These are phyloP conservation scores for Colius striatus DNA, from an alignment of 2,113 vertebrate species.

Conservation along the genomic window DNA sequence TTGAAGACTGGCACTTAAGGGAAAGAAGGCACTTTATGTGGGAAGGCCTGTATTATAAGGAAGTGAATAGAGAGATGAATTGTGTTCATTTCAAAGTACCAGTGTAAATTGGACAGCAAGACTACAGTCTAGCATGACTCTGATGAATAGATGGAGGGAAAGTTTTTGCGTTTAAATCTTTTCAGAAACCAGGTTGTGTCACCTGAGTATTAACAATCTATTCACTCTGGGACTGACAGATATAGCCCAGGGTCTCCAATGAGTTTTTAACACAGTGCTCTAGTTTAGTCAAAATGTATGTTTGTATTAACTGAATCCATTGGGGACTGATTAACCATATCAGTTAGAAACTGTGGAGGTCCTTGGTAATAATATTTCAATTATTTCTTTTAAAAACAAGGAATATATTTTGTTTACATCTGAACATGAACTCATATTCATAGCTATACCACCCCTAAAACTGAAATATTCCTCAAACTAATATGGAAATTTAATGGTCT, in stretches of 20 bases:
- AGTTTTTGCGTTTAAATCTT: neutral
- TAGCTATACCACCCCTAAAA: neutral
- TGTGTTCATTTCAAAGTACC: neutral
- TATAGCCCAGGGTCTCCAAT: neutral
- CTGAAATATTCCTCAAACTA: neutral
- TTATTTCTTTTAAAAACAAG: neutral
- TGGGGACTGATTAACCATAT: neutral
- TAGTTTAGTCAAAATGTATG: neutral
- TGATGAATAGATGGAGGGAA: neutral
- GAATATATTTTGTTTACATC: neutral
- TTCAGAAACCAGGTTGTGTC: neutral
- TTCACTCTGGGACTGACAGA: neutral
- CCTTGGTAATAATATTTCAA: neutral
- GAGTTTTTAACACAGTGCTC: neutral
- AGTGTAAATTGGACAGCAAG: neutral
- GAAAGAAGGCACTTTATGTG: neutral
- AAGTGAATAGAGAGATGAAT: neutral
- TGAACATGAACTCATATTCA: neutral
- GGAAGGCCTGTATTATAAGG: neutral
- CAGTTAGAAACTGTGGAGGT: neutral
- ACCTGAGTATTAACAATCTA: neutral
- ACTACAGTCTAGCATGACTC: neutral
- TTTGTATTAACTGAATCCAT: slow-evolving; percentile 11
- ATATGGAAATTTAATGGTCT: neutral
- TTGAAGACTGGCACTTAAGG: neutral